phyloP scores from a whole-genome alignment of 2,888 invertebrate species.

The Pammene aurita region DNA sequence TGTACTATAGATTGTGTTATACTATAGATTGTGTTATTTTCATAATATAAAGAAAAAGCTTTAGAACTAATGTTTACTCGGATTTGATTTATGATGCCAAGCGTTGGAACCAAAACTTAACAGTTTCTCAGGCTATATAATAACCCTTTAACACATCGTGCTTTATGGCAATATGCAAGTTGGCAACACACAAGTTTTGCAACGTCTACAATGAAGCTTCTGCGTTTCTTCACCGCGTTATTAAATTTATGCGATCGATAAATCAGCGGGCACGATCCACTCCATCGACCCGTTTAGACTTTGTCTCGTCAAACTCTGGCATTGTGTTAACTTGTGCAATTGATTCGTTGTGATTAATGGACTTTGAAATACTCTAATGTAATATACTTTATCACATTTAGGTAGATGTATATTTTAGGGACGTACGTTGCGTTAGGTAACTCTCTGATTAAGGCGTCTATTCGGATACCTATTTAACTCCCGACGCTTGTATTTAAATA shows the following conservation, averaged over 20 bases:
- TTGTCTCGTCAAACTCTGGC: constrained; percentile 39
- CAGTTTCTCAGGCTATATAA: neutral
- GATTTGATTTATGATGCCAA: too few relatives aligned
- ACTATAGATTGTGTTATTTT: too few relatives aligned
- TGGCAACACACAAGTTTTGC: constrained; percentile 45
- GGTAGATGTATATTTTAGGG: too few relatives aligned
- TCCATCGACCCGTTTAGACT: constrained; percentile 36
- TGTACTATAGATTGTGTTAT: too few relatives aligned
- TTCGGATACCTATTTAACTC: too few relatives aligned
- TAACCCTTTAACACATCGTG: constrained; percentile 28
- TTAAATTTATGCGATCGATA: constrained; percentile 54
- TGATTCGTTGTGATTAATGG: constrained; percentile 34
- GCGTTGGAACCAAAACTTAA: too few relatives aligned
- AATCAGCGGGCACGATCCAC: constrained; percentile 39
- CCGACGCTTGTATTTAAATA: too few relatives aligned
- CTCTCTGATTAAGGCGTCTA: too few relatives aligned
- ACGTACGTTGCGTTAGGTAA: too few relatives aligned
- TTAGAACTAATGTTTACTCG: too few relatives aligned
- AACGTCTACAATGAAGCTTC: constrained; percentile 49
- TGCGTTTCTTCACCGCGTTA: constrained; percentile 60
- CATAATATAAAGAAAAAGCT: too few relatives aligned
- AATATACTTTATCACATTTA: too few relatives aligned
- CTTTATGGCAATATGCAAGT: constrained; percentile 25
- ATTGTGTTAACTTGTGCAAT: constrained; percentile 41
- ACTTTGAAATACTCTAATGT: constrained; percentile 12